Evolutionary conservation across 2,888 invertebrate species (phyloP).

Genomic region (Pilophorus perplexus): DNA sequence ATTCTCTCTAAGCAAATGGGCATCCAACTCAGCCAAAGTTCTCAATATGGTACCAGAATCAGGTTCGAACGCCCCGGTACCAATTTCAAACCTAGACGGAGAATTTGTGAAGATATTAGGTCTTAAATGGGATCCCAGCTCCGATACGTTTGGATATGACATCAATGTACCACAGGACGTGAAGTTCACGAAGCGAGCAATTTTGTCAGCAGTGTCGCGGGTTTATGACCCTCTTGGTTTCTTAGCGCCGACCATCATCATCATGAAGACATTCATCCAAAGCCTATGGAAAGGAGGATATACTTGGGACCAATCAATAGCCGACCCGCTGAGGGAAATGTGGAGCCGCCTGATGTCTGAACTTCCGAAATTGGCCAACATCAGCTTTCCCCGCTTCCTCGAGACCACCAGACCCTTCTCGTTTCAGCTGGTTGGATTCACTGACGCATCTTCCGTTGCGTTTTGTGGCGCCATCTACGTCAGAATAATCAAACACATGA

Average conservation of each 20-base stretch:
- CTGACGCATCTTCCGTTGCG: no score
- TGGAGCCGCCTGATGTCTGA: no score
- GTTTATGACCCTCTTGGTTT: conserved; percentile 9
- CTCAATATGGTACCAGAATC: background rate
- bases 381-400: no score
- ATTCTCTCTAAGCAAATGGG: conserved; percentile 21
- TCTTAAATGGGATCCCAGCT: background rate
- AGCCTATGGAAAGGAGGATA: conserved; percentile 3
- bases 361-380: no score
- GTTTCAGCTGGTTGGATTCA: no score
- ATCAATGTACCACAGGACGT: background rate
- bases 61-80: no score
- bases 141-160: background rate
- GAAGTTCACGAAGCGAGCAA: background rate
- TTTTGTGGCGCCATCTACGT: no score
- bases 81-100: no score
- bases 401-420: no score
- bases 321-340: no score
- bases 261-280: background rate
- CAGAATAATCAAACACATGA: no score
- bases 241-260: background rate
- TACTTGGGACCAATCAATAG: no score
- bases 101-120: background rate
- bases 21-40: background rate
- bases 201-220: background rate